Conservation (phyloP, 1,140 invertebrate species). For the Pygmarrhopalites habei region DNA sequence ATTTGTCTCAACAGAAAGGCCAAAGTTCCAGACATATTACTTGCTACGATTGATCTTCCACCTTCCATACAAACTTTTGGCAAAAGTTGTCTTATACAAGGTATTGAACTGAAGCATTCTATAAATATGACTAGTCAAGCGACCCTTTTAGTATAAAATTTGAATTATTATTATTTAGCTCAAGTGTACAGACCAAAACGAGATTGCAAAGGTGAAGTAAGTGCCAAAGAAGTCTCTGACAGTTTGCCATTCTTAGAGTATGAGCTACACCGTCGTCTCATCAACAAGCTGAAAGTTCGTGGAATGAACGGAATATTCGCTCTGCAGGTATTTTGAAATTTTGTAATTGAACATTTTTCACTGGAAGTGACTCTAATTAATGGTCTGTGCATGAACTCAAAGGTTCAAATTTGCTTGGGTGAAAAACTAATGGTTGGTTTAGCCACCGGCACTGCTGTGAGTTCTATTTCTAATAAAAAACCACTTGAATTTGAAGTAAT, state of each 20-base stretch:
- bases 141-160: too few relatives aligned
- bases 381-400: conserved; percentile 12
- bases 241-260: conserved; percentile 91
- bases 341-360: background rate
- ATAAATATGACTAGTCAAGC: too few relatives aligned
- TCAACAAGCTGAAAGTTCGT: conserved; percentile 85
- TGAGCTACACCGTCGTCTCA: conserved; percentile 81
- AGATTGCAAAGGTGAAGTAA: conserved; percentile 72
- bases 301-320: conserved; percentile 91
- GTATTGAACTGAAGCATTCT: too few relatives aligned
- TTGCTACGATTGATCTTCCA: conserved; percentile 81
- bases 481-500: too few relatives aligned
- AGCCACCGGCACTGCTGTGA: conserved; percentile 80
- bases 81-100: conserved; percentile 65
- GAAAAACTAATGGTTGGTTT: conserved; percentile 78
- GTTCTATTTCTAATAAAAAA: too few relatives aligned
- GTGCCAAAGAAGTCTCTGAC: conserved; percentile 89
- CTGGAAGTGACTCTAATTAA: background rate
- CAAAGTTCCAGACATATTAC: conserved; percentile 81
- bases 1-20: conserved; percentile 52
- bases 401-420: conserved; percentile 76
- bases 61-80: conserved; percentile 64
- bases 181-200: conserved; percentile 70
- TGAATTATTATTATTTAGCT: too few relatives aligned
- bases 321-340: conserved; percentile 51